Evolutionary conservation across 2,888 invertebrate genomes (phyloP).

Genomic region (Eupelmus urozonus): DNA sequence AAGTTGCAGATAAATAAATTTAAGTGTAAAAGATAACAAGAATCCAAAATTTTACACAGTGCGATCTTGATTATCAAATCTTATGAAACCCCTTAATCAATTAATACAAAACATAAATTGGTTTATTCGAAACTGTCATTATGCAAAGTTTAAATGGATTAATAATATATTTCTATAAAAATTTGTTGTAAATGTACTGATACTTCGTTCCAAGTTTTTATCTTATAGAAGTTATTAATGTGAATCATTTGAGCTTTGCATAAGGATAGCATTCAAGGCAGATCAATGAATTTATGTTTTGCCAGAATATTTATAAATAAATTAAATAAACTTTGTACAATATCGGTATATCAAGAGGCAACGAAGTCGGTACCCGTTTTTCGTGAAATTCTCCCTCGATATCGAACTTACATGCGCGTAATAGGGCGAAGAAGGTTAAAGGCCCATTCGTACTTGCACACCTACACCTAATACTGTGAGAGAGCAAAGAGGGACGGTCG

Average conservation of each 20-base stretch:
- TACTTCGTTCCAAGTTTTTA: constrained; percentile 25
- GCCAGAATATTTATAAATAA: constrained; percentile 13
- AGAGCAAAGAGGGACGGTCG: constrained; percentile 34
- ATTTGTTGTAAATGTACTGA: constrained; percentile 26
- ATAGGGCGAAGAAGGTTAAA: constrained; percentile 27
- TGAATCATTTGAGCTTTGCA: constrained; percentile 11
- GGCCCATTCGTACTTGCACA: constrained; percentile 41
- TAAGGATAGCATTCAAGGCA: neutral
- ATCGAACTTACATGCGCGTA: constrained; percentile 18
- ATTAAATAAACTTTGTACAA: constrained; percentile 38
- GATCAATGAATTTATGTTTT: constrained; percentile 27
- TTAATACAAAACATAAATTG: constrained; percentile 22
- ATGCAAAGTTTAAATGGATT: constrained; percentile 10
- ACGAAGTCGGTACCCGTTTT: constrained; percentile 35
- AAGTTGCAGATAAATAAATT: neutral
- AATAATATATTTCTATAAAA: constrained; percentile 15
- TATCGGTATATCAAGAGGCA: constrained; percentile 19
- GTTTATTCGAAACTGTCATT: constrained; percentile 6
- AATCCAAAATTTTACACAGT: constrained; percentile 13
- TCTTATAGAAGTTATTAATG: constrained; percentile 11
- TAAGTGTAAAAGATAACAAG: neutral
- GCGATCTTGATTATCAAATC: neutral
- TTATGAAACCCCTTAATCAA: constrained; percentile 7
- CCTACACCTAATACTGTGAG: constrained; percentile 17
- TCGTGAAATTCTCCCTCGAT: constrained; percentile 37